Percentiles rank a stretch among this genome's conserved stretches.
Conservation (phyloP, 1,140 invertebrate genomes). For the Drosophila ambigua region DNA sequence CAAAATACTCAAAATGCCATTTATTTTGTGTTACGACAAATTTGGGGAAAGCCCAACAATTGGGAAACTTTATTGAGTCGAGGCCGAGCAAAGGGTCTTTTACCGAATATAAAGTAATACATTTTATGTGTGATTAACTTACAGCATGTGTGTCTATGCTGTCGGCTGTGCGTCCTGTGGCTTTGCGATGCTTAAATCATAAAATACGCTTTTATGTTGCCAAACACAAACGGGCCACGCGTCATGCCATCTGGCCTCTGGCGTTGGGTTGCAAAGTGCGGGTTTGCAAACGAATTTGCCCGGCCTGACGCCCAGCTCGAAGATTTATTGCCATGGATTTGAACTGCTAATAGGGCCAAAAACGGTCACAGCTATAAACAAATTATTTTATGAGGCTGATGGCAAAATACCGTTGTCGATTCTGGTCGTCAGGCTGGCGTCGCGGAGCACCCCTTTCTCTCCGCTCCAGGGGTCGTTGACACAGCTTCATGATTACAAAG, state of each 20-base stretch:
- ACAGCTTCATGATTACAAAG: slow-evolving; percentile 65
- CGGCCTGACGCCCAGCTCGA: slow-evolving; percentile 20
- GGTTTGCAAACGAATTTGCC: slow-evolving; percentile 40
- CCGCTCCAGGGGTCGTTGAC: slow-evolving; percentile 15
- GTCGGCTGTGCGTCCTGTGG: slow-evolving; percentile 51
- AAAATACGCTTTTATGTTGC: slow-evolving; percentile 65
- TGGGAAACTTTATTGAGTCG: slow-evolving; percentile 22
- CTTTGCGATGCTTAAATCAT: slow-evolving; percentile 66
- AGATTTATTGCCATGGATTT: slow-evolving; percentile 73
- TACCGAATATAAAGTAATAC: slow-evolving; percentile 35
- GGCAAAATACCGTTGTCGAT: slow-evolving; percentile 3
- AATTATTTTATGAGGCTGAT: slow-evolving; percentile 67
- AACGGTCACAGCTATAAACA: slow-evolving; percentile 70
- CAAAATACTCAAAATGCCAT: slow-evolving; percentile 36
- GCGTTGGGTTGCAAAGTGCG: slow-evolving; percentile 18
- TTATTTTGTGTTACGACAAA: slow-evolving; percentile 25
- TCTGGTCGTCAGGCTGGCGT: slow-evolving; percentile 28
- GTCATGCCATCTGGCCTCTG: slow-evolving; percentile 48
- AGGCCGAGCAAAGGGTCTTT: slow-evolving; percentile 3
- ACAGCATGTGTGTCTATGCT: slow-evolving; percentile 32
- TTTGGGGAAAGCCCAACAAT: background rate
- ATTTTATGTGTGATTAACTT: slow-evolving; percentile 56
- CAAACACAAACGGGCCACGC: slow-evolving; percentile 37
- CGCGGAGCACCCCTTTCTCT: background rate
- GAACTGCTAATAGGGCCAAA: slow-evolving; percentile 65